Percentiles rank a stretch among this genome's conserved stretches.
Conservation (phyloP, 2,113 vertebrate species). For the Anthoscopus minutus region DNA sequence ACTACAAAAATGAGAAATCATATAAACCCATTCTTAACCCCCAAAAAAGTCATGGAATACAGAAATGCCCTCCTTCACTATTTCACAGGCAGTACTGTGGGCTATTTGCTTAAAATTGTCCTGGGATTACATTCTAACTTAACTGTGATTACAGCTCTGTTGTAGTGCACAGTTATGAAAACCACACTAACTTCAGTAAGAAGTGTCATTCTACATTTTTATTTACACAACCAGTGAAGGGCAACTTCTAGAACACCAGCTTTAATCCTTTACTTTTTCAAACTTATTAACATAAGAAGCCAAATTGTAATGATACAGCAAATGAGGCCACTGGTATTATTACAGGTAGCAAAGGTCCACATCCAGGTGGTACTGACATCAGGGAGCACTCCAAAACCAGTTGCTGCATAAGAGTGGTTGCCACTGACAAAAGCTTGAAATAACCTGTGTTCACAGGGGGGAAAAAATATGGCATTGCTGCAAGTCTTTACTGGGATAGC, state of each 20-base stretch:
- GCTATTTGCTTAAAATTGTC: constrained; percentile 78
- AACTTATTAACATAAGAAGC: constrained; percentile 85
- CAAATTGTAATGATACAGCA: constrained; percentile 89
- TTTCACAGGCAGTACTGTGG: constrained; percentile 79
- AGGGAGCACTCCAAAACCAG: constrained; percentile 86
- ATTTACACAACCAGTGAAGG: constrained; percentile 81
- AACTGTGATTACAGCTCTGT: constrained; percentile 74
- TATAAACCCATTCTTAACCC: constrained; percentile 81
- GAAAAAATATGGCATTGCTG: constrained; percentile 84
- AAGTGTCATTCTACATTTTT: constrained; percentile 80
- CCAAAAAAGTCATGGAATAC: constrained; percentile 77
- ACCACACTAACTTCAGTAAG: constrained; percentile 81
- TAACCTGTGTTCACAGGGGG: constrained; percentile 85
- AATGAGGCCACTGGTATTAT: constrained; percentile 88
- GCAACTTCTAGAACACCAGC: constrained; percentile 82
- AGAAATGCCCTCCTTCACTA: constrained; percentile 77
- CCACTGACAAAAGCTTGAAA: constrained; percentile 87
- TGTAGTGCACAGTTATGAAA: constrained; percentile 81
- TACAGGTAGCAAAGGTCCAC: constrained; percentile 87
- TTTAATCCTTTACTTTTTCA: constrained; percentile 79
- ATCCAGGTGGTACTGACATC: constrained; percentile 81
- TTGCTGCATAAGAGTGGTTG: constrained; percentile 84
- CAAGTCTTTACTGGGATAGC: constrained; percentile 80
- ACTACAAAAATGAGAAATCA: constrained; percentile 85
- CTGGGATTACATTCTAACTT: constrained; percentile 79